These are phyloP conservation scores for Castor canadensis DNA, from an alignment of 2,113 vertebrate species.

Conservation along the genomic window DNA sequence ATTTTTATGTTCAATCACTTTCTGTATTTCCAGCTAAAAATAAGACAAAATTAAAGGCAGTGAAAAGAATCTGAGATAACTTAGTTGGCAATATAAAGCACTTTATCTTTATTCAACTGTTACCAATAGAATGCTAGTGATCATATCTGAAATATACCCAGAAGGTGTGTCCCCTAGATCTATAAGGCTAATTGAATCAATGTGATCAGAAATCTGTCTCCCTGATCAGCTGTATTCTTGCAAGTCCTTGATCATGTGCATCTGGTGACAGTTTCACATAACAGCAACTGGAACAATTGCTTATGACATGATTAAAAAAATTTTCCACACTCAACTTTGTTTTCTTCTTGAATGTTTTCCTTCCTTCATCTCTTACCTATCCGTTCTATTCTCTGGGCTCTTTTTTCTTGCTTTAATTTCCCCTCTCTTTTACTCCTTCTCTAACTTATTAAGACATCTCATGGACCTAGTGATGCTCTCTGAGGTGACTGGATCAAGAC, in stretches of 20 bases:
- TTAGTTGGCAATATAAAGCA: background rate
- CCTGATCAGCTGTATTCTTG: background rate
- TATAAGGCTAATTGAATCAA: background rate
- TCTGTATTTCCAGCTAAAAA: constrained; percentile 41
- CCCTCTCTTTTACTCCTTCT: background rate
- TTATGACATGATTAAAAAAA: background rate
- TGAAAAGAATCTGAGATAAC: constrained; percentile 36
- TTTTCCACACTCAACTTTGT: background rate
- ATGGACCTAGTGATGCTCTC: background rate
- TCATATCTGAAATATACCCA: background rate
- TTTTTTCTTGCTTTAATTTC: background rate
- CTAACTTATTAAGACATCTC: background rate
- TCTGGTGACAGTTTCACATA: background rate
- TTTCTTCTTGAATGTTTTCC: background rate
- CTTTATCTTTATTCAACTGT: background rate
- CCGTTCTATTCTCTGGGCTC: background rate
- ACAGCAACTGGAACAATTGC: background rate
- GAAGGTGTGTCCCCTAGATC: background rate
- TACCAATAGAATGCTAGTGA: background rate
- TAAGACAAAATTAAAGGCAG: constrained; percentile 1
- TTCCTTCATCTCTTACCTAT: background rate
- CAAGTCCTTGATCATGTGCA: accelerated
- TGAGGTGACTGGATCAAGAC: background rate
- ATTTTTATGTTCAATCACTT: constrained; percentile 21
- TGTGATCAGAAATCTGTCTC: background rate